Evolutionary conservation across 1,140 invertebrate species (phyloP), one percentile per base, ranked within the genome.

Genomic region (Drosophila sp.): DNA sequence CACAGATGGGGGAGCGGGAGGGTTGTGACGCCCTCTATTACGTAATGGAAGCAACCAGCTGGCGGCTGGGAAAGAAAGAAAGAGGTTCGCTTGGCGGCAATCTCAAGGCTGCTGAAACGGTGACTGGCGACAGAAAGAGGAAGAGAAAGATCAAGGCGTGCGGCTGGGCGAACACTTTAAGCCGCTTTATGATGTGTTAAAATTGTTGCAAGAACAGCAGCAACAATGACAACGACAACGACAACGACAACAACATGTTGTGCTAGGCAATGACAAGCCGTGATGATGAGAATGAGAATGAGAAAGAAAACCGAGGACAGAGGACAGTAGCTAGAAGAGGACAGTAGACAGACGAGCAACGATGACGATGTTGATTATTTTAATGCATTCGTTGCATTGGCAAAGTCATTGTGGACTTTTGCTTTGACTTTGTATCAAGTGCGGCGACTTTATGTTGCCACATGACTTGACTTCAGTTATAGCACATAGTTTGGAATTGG

Each of bases 271-370:
- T 80, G 73, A 75, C 69, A 84, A 81, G 45, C 64, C 21, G 62
- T 48, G 41, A 66, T 81, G 70, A 78, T 62, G 75, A 82, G 70
- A 81, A 81, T 78, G 58, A 82, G 78, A 81, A 82, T 71, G 53
- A 69, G 74, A 72, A 59, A 48, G 56, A 54, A 8, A 8, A 43
- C 14, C 1, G 40, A 43, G 13, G n/a, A 25, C 27, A 7, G 25
- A 45, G 7, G 16, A 40, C 34, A 40, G 29, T 8, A 45, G 32
- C 14, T n/a, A n/a, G n/a, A n/a, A n/a, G n/a, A n/a, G n/a, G n/a
- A n/a, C n/a, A n/a, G n/a, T n/a, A n/a, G n/a, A n/a, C n/a, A n/a
- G 18, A 43, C 72, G 45, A 67, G 21, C 36, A 41, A 75, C 50
- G 69, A 43, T 78, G 82, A 80, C 51, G 72, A 45, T n/a, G 36